Evolutionary conservation across 2,113 vertebrate genomes (phyloP).

Genomic region (Thryonomys swinderianus): DNA sequence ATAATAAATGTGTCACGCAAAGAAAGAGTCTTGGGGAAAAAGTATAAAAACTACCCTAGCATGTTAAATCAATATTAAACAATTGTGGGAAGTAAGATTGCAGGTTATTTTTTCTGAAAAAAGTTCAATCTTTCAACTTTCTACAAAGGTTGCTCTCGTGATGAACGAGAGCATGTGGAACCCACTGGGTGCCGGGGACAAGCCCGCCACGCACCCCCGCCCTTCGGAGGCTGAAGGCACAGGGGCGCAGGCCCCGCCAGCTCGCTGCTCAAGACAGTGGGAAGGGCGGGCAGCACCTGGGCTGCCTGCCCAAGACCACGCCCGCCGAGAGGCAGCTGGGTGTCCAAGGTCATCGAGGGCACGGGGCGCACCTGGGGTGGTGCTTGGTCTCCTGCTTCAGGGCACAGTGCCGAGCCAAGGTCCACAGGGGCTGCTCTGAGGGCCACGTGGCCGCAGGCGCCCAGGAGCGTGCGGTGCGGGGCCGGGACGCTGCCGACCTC

Average conservation of each 20-base stretch:
- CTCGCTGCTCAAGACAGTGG: no score
- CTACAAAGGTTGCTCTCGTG: neutral
- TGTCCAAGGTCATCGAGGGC: no score
- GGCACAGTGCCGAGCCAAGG: neutral
- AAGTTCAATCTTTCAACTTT: neutral
- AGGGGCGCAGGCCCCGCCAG: no score
- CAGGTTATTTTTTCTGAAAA: neutral
- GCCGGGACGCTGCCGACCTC: fast-evolving
- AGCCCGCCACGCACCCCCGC: neutral
- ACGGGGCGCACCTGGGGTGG: no score
- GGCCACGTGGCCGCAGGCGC: fast-evolving
- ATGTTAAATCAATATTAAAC: neutral
- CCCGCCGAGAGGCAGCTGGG: no score
- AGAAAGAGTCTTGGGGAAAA: no score
- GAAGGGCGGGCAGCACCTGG: no score
- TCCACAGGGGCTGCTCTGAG: neutral
- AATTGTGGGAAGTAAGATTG: neutral
- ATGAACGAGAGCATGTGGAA: neutral
- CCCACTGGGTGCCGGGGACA: neutral
- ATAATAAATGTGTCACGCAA: fast-evolving
- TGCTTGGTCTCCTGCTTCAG: neutral
- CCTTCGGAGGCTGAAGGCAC: fast-evolving
- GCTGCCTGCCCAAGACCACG: no score
- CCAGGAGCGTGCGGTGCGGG: fast-evolving
- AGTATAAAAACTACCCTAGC: neutral